A percentile compares a stretch with the other conserved stretches of the same genome.
These are phyloP conservation scores for Nomada ruficornis DNA, from an alignment of 2,888 invertebrate genomes.

Conservation along the genomic window DNA sequence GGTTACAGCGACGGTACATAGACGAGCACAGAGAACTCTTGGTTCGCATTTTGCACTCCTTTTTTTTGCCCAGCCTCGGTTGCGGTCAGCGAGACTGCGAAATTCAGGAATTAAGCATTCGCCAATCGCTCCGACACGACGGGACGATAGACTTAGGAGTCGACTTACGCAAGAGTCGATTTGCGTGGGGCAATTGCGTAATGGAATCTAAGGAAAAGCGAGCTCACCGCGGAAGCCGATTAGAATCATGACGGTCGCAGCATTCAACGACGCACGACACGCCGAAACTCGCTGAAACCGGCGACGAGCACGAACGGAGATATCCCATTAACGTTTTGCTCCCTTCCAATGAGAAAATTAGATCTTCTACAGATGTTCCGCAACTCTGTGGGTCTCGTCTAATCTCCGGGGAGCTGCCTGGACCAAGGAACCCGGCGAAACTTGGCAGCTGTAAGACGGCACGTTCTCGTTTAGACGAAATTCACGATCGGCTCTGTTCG, in stretches of 20 bases:
- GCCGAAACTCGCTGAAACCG: not conserved
- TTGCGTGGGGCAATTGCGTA: slow-evolving; percentile 57
- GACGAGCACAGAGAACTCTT: slow-evolving; percentile 40
- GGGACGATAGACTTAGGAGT: not conserved
- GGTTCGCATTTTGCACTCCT: slow-evolving; percentile 15
- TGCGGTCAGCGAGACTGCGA: too few species aligned
- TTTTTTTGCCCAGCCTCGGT: too few species aligned
- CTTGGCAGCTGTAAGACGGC: slow-evolving; percentile 9
- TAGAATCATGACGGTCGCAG: slow-evolving; percentile 31
- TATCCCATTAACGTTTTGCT: slow-evolving; percentile 59
- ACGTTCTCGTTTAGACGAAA: not conserved
- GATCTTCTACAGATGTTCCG: slow-evolving; percentile 51
- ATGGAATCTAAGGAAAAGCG: slow-evolving; percentile 43
- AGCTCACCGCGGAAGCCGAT: slow-evolving; percentile 47
- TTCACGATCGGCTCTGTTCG: not conserved
- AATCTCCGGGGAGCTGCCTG: slow-evolving; percentile 4
- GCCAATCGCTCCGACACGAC: too few species aligned
- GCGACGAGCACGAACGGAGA: slow-evolving; percentile 14
- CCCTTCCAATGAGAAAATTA: slow-evolving; percentile 61
- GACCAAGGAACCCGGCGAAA: slow-evolving; percentile 30
- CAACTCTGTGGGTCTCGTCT: slow-evolving; percentile 29
- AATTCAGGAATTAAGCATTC: too few species aligned
- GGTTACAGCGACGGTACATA: slow-evolving; percentile 24
- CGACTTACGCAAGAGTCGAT: slow-evolving; percentile 36
- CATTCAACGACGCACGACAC: not conserved